phyloP scores from a whole-genome alignment of 2,113 vertebrate genomes.

The Symphodus melops region DNA sequence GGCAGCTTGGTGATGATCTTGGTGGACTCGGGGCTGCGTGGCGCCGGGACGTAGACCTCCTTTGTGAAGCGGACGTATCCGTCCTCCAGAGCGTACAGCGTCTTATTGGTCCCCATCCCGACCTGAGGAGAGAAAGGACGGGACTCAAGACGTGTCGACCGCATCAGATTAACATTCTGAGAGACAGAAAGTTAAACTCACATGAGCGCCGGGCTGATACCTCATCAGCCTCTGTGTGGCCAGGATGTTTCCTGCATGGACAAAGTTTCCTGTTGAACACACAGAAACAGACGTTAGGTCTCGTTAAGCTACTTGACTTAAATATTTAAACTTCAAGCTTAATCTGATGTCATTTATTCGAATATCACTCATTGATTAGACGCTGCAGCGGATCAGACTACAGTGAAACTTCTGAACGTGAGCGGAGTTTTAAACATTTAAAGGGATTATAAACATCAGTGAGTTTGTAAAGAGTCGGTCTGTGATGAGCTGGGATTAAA shows the following conservation, averaged over 20 bases:
- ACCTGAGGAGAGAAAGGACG: conserved; percentile 80
- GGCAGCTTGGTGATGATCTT: conserved; percentile 87
- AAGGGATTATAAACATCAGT: too few relatives aligned
- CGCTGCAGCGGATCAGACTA: too few relatives aligned
- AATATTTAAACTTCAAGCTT: too few relatives aligned
- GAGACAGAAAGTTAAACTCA: conserved; percentile 70
- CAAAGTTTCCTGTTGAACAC: conserved; percentile 85
- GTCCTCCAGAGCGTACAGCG: conserved; percentile 91
- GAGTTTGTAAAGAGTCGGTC: too few relatives aligned
- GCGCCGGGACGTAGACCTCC: conserved; percentile 90
- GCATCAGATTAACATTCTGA: neutral
- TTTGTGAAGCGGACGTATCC: conserved; percentile 92
- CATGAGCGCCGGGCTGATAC: conserved; percentile 95
- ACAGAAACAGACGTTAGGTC: neutral
- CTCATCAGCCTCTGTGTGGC: conserved; percentile 91
- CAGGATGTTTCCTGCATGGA: conserved; percentile 92
- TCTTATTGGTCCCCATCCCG: conserved; percentile 91
- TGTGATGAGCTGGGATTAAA: too few relatives aligned
- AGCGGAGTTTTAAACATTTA: too few relatives aligned
- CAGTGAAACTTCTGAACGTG: too few relatives aligned
- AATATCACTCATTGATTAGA: too few relatives aligned
- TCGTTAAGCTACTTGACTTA: accelerated
- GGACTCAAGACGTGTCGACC: neutral
- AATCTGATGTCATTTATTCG: too few relatives aligned
- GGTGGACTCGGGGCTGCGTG: conserved; percentile 79